Percentiles rank a stretch among this genome's conserved stretches.
phyloP scores from a whole-genome alignment of 1,140 invertebrate species.

The Heliconius melpomene region DNA sequence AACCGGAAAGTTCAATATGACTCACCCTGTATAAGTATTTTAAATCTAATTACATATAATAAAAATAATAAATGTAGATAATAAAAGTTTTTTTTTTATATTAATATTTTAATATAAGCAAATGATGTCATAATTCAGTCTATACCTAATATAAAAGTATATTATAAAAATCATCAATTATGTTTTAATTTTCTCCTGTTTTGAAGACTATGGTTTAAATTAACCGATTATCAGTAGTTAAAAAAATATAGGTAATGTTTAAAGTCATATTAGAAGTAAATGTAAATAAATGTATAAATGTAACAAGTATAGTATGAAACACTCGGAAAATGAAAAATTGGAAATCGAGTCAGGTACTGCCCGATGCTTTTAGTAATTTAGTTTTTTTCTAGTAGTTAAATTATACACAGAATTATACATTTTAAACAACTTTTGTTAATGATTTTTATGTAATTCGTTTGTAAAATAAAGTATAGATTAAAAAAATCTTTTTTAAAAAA shows the following conservation, averaged over 20 bases:
- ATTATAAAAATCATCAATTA: too few species aligned
- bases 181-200: too few species aligned
- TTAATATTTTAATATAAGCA: not conserved
- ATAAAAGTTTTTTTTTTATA: not conserved
- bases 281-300: slow-evolving; percentile 2
- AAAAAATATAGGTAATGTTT: not conserved
- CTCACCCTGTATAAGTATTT: not conserved
- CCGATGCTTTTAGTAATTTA: too few species aligned
- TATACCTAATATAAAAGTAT: not conserved
- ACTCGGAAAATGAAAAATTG: not conserved
- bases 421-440: too few species aligned
- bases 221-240: not conserved
- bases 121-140: not conserved
- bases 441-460: too few species aligned
- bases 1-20: too few species aligned
- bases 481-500: too few species aligned
- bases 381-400: too few species aligned
- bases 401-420: too few species aligned
- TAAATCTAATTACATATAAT: not conserved
- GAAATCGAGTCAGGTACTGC: not conserved
- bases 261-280: not conserved
- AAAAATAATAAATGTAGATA: not conserved
- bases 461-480: too few species aligned
- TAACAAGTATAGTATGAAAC: not conserved
- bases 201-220: not conserved